Evolutionary conservation across 2,797 vertebrate genomes (phyloP), one percentile per base, ranked within the genome.

Genomic region (Lacerta viridis): DNA sequence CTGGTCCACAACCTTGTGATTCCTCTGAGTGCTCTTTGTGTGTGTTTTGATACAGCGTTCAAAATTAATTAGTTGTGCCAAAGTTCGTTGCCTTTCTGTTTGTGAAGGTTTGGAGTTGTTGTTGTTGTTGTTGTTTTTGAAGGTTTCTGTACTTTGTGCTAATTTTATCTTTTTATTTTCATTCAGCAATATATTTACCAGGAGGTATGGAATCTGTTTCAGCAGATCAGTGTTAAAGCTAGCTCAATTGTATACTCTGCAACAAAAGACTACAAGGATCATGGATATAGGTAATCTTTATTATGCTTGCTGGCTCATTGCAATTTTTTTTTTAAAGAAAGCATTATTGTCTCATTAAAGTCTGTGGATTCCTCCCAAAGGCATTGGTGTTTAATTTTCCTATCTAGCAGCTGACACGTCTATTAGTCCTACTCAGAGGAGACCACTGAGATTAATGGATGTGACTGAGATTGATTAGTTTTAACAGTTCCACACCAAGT

Each of bases 191-290:
- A 99, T 93, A 99, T 99, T 96, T 99, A 99, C 93, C 98, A 99
- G 96, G 99, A 99, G 87, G 99, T 99, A 41, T 99, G 99, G 99
- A 99, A 99, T 93, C 96, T 99, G 74, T 99, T 99, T 96, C 99
- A 99, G 97, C 99, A 99, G 96, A 99, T 99, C 93, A 99, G 99
- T 15, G 99, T 99, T 85, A 99, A 99, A 96, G 99, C 99, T 92
- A 99, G 99, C 92, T 99, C 99, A 2, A 97, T 99, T 94, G 98
- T 99, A 50, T 99, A 99, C 94, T 99, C 99, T 0, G 98, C 98
- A 20, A 99, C 98, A 66, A 99, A 99, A 94, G 99, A 99, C 94
- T 98, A 97, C 93, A 99, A 98, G 91, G 99, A 99, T 95, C 98
- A 99, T 4, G 99, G 99, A 86, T 99, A 99, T 95, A 98, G 99